Evolutionary conservation across 2,797 vertebrate species (phyloP).

Genomic region (Amblyraja radiata): DNA sequence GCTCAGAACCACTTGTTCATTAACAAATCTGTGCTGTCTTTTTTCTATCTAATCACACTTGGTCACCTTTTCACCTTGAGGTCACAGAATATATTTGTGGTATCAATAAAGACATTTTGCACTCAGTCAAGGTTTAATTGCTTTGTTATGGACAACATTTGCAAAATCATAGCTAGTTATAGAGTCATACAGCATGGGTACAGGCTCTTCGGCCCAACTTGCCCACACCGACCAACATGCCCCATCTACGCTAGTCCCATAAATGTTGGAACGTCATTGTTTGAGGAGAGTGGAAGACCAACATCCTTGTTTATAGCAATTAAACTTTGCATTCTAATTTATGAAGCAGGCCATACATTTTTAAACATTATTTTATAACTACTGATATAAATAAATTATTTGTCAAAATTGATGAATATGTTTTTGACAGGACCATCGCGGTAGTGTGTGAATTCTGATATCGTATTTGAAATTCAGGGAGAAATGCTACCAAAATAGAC

Average conservation of each 20-base stretch:
- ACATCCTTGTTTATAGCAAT: background rate
- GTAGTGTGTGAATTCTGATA: background rate
- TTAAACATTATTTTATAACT: background rate
- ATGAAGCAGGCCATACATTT: no score
- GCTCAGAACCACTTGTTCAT: no score
- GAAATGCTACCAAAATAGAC: no score
- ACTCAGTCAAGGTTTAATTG: slow-evolving; percentile 1
- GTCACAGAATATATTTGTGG: background rate
- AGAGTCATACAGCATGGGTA: background rate
- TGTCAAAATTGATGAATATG: background rate
- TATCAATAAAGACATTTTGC: background rate
- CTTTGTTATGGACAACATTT: background rate
- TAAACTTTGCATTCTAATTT: background rate
- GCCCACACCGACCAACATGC: no score
- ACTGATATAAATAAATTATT: background rate
- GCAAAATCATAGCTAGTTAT: background rate
- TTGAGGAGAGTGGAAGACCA: no score
- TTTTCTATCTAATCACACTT: no score
- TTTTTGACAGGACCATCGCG: background rate
- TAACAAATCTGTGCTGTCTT: no score
- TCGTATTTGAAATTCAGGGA: background rate
- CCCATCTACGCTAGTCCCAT: no score
- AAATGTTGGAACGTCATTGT: no score
- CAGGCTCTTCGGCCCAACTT: no score
- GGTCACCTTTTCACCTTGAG: background rate